A percentile compares a stretch with the other conserved stretches of the same genome.
Evolutionary conservation across 2,797 vertebrate genomes (phyloP).

Genomic region (Erethizon dorsatum): DNA sequence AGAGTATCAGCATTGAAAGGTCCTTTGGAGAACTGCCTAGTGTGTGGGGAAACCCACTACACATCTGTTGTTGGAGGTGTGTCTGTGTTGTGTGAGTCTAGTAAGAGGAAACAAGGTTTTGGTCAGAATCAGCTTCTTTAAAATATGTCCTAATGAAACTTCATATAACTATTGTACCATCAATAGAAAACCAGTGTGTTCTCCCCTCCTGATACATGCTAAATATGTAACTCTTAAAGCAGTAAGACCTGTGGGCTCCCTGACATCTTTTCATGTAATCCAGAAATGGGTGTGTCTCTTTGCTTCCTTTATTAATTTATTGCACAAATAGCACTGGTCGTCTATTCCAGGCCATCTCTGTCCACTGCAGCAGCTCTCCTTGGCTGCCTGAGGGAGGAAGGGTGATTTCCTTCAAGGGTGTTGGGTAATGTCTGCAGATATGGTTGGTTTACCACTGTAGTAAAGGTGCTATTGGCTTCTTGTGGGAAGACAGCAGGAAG

Average conservation of each 20-base stretch:
- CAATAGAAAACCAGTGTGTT: background rate
- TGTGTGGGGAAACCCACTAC: background rate
- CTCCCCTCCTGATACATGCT: no score
- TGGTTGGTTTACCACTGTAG: no score
- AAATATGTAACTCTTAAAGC: background rate
- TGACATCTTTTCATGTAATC: background rate
- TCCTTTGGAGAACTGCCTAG: background rate
- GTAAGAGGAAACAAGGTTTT: background rate
- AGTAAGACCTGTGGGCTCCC: background rate
- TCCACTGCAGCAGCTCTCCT: no score
- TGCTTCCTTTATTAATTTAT: background rate
- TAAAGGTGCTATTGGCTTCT: background rate
- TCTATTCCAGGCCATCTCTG: background rate
- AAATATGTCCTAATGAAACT: conserved; percentile 10
- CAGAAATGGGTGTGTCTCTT: background rate
- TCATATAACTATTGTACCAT: background rate
- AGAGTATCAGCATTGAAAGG: background rate
- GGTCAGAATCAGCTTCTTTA: conserved; percentile 11
- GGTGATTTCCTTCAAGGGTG: background rate
- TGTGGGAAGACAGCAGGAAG: background rate
- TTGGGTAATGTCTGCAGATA: background rate
- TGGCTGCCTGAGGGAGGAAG: background rate
- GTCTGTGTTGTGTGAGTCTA: background rate
- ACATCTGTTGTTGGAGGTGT: background rate
- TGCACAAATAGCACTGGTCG: background rate